Evolutionary conservation across 2,888 invertebrate species (phyloP).

Genomic region (Syritta pipiens): DNA sequence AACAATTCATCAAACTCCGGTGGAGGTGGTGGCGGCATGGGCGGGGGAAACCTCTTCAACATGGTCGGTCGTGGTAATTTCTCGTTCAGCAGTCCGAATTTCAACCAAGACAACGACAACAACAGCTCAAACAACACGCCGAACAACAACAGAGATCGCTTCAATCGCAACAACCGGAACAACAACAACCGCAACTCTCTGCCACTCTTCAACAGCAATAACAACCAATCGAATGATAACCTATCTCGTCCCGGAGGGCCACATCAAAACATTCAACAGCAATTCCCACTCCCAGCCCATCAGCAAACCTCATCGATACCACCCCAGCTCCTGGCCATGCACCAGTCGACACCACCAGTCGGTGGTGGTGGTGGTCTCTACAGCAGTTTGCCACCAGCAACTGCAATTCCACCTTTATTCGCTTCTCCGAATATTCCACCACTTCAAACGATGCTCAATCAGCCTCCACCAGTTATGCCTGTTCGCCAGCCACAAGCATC

Average conservation of each 20-base stretch:
- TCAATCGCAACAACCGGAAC: conserved; percentile 72
- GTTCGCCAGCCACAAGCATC: conserved; percentile 64
- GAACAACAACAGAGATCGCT: conserved; percentile 71
- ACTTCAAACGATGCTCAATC: conserved; percentile 54
- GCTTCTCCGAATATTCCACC: conserved; percentile 51
- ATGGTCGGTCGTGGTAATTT: conserved; percentile 72
- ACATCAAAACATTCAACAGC: conserved; percentile 27
- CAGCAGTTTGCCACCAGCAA: conserved; percentile 26
- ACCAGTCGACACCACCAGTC: conserved; percentile 26
- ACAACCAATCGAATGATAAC: conserved; percentile 58
- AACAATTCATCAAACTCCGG: not conserved
- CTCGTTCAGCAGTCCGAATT: conserved; percentile 72
- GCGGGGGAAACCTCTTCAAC: conserved; percentile 55
- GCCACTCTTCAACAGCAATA: conserved; percentile 66
- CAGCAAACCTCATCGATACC: conserved; percentile 14
- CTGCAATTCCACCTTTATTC: conserved; percentile 41
- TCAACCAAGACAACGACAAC: conserved; percentile 56
- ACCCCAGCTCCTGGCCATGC: conserved; percentile 7
- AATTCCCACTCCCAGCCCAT: conserved; percentile 30
- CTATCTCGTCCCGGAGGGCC: too few relatives aligned
- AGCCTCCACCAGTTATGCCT: conserved; percentile 71
- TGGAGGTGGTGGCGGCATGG: conserved; percentile 26
- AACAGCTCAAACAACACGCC: conserved; percentile 24
- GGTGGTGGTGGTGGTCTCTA: conserved; percentile 6
- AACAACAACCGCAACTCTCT: conserved; percentile 70